A percentile compares a stretch with the other conserved stretches of the same genome.
phyloP scores from a whole-genome alignment of 1,140 invertebrate species.

The Euura lappo region DNA sequence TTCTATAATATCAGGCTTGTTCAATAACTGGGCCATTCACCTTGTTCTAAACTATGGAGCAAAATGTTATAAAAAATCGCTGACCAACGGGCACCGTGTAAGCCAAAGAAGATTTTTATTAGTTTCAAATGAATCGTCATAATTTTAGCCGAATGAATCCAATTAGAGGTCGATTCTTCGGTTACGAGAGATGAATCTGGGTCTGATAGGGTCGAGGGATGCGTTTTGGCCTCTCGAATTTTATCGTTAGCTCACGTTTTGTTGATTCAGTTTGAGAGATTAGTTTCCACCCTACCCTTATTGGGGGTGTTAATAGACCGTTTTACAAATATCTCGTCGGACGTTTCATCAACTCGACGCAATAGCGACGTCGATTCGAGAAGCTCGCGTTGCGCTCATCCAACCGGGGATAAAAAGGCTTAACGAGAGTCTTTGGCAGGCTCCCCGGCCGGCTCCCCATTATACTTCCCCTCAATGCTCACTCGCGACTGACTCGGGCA shows the following conservation, averaged over 20 bases:
- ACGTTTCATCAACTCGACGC: neutral
- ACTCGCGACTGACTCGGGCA: neutral
- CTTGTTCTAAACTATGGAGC: no score
- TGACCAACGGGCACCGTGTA: no score
- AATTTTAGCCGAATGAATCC: neutral
- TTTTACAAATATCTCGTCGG: neutral
- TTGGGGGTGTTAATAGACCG: neutral
- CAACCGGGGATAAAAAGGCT: constrained; percentile 25
- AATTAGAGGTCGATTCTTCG: neutral
- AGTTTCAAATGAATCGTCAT: no score
- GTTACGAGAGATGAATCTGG: neutral
- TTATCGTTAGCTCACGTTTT: neutral
- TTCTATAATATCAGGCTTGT: no score
- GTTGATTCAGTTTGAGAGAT: neutral
- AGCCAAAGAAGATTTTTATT: no score
- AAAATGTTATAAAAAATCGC: no score
- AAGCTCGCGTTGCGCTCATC: constrained; percentile 32
- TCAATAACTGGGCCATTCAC: no score
- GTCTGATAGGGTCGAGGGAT: neutral
- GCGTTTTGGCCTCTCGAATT: no score
- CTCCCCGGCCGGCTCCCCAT: constrained; percentile 38
- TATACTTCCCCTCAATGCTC: constrained; percentile 26
- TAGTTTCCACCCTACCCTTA: neutral
- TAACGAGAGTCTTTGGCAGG: constrained; percentile 33
- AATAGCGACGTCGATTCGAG: neutral